These are phyloP conservation scores for Epinephelus fuscoguttatus DNA, from an alignment of 2,113 vertebrate species.

Conservation along the genomic window DNA sequence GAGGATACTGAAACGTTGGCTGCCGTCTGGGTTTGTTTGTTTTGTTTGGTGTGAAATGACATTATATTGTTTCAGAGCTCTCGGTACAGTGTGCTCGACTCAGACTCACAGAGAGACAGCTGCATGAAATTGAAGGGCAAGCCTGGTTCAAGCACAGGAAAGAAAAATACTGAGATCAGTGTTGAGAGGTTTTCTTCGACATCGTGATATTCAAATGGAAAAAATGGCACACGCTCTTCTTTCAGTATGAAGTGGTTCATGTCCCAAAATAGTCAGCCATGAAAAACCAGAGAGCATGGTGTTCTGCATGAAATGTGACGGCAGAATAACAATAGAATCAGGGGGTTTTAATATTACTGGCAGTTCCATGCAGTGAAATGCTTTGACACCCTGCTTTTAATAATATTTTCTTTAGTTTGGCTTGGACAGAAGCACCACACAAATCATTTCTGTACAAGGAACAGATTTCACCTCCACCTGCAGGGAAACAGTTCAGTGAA, in stretches of 20 bases:
- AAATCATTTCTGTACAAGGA: background rate
- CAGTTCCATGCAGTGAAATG: background rate
- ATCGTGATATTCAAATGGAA: constrained; percentile 12
- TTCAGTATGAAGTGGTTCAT: background rate
- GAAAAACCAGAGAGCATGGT: background rate
- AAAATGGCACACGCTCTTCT: background rate
- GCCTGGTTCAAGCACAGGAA: background rate
- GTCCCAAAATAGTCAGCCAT: background rate
- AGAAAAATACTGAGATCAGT: background rate
- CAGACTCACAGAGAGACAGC: background rate
- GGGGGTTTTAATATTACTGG: too few relatives aligned
- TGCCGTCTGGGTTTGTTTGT: background rate
- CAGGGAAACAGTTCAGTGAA: constrained; percentile 2
- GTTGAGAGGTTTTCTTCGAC: constrained; percentile 9
- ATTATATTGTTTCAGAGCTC: constrained; percentile 8
- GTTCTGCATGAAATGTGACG: constrained; percentile 12
- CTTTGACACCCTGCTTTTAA: background rate
- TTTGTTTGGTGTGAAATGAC: constrained; percentile 17
- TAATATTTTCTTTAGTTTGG: background rate
- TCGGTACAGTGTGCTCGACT: background rate
- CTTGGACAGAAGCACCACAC: background rate
- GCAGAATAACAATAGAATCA: background rate
- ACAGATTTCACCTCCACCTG: background rate
- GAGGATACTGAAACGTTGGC: background rate
- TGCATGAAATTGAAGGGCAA: constrained; percentile 19